Evolutionary conservation across 37 sponge, comb jelly and placozoan genomes (phyloP).

Genomic region (Theonella swinhoei): DNA sequence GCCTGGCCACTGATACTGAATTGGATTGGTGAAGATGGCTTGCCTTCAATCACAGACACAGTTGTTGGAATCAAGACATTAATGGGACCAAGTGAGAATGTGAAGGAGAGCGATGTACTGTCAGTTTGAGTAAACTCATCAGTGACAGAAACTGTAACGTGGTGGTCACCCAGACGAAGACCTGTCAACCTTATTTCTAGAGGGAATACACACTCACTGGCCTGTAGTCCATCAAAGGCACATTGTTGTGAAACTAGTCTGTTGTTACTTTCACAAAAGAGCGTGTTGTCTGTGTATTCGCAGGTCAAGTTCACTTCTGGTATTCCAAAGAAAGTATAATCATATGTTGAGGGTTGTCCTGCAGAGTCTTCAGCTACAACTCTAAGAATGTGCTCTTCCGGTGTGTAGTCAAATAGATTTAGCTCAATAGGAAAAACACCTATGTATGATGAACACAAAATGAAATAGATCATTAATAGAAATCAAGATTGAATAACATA

Average conservation of each 20-base stretch:
- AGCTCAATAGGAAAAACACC: background rate
- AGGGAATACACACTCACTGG: background rate
- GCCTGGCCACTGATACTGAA: background rate
- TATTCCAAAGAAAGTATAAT: background rate
- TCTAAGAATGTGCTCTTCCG: background rate
- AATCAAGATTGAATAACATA: too few relatives aligned
- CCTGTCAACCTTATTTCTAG: background rate
- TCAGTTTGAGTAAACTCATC: background rate
- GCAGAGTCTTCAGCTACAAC: background rate
- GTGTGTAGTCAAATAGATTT: background rate
- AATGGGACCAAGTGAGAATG: background rate
- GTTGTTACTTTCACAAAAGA: background rate
- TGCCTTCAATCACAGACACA: background rate
- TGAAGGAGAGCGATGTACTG: background rate
- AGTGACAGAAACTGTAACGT: background rate
- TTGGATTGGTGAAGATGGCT: background rate
- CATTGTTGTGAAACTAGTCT: background rate
- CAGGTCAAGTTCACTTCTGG: background rate
- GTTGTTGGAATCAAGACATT: background rate
- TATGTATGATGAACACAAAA: too few relatives aligned
- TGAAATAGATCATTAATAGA: background rate
- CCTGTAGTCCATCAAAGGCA: background rate
- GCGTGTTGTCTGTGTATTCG: background rate
- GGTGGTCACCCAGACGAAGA: background rate
- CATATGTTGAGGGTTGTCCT: background rate